Conservation (phyloP, 2,888 invertebrate genomes). For the Lissocephala sabroskyi region DNA sequence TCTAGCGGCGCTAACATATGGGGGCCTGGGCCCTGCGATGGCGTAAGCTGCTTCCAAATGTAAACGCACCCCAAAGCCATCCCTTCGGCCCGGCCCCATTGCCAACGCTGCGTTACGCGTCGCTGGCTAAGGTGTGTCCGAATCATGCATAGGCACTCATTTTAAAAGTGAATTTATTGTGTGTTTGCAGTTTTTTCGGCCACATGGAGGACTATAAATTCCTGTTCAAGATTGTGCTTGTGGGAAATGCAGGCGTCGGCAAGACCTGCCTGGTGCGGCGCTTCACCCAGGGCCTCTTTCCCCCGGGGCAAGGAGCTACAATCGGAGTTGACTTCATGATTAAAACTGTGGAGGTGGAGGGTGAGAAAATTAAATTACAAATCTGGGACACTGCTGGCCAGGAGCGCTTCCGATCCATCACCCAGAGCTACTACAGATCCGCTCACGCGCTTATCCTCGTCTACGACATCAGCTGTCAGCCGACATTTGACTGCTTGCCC, state of each 20-base stretch:
- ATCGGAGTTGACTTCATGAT: constrained; percentile 99
- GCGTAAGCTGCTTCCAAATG: constrained; percentile 22
- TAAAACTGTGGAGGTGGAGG: constrained; percentile 97
- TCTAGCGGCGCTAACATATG: too few relatives aligned
- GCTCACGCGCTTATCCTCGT: constrained; percentile 97
- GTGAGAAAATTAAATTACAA: constrained; percentile 97
- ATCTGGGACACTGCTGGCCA: constrained; percentile 99
- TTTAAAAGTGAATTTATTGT: too few relatives aligned
- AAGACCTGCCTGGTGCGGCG: constrained; percentile 97
- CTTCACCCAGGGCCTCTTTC: constrained; percentile 98
- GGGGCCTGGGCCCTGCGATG: constrained; percentile 2
- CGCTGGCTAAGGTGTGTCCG: constrained; percentile 49
- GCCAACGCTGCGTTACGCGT: constrained; percentile 43
- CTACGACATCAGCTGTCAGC: constrained; percentile 98
- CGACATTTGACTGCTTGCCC: constrained; percentile 96
- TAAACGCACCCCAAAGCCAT: constrained; percentile 19
- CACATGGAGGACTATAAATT: constrained; percentile 99
- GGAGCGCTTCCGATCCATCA: constrained; percentile 96
- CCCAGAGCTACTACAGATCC: constrained; percentile 97
- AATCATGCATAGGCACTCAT: constrained; percentile 8
- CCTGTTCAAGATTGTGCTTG: constrained; percentile 98
- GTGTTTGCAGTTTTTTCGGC: too few relatives aligned
- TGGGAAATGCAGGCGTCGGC: constrained; percentile 98
- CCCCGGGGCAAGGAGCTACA: constrained; percentile 98
- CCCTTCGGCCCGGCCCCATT: constrained; percentile 14